Percentiles rank a stretch among this genome's conserved stretches.
These are phyloP conservation scores for honey bee (Apis mellifera) DNA, from an alignment of 1,140 invertebrate genomes.

Conservation along the genomic window Amel_HAv3.1 CM009931.2:15915001-15915500, in stretches of 20 bases:
- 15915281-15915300: conserved; percentile 74
- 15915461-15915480: too few species aligned
- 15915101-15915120: not conserved
- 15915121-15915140: not conserved
- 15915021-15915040: conserved; percentile 48
- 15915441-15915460: too few species aligned
- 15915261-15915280: too few species aligned
- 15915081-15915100: not conserved
- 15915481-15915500: too few species aligned
- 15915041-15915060: conserved; percentile 60
- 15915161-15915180: not conserved
- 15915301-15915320: conserved; percentile 81
- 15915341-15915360: not conserved
- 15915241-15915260: not conserved
- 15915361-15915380: not conserved
- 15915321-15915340: conserved; percentile 75
- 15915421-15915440: too few species aligned
- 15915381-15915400: not conserved
- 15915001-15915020: conserved; percentile 53
- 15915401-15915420: too few species aligned
- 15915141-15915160: not conserved
- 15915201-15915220: not conserved
- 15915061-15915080: conserved; percentile 24
- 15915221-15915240: not conserved
- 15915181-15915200: not conserved